A percentile compares a stretch with the other conserved stretches of the same genome.
Conservation (phyloP, 2,113 vertebrate genomes). For the Alethe diademata region DNA sequence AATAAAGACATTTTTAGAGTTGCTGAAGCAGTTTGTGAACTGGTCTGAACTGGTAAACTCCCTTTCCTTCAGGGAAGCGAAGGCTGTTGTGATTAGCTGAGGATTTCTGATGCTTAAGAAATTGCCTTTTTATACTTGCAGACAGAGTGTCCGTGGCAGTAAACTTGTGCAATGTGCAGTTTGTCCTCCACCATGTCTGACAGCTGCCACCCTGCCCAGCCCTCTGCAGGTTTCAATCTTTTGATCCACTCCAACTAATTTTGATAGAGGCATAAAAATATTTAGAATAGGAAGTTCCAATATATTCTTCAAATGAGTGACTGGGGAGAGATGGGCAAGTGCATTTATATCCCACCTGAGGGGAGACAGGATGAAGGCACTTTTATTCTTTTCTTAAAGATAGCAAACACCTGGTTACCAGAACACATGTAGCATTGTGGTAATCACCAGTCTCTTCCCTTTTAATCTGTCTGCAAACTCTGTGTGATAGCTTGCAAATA, state of each 20-base stretch:
- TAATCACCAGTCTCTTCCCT: background rate
- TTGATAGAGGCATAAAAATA: background rate
- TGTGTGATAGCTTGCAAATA: background rate
- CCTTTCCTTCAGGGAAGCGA: background rate
- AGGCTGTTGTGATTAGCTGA: background rate
- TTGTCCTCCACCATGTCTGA: background rate
- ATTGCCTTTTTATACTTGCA: background rate
- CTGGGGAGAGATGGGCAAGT: background rate
- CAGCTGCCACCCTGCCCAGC: background rate
- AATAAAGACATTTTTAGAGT: background rate
- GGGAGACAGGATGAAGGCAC: background rate
- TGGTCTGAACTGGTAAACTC: background rate
- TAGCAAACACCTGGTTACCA: background rate
- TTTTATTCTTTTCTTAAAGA: background rate
- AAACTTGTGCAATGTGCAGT: background rate
- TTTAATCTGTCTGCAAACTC: background rate
- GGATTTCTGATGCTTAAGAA: background rate
- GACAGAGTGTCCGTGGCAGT: background rate
- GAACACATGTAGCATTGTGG: fast-evolving
- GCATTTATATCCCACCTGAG: background rate
- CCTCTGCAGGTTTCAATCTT: background rate
- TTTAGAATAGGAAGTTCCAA: background rate
- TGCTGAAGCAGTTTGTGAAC: background rate
- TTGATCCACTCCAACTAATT: background rate
- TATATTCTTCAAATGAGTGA: background rate